A percentile compares a stretch with the other conserved stretches of the same genome.
These are phyloP conservation scores for Volucella inanis DNA, from an alignment of 2,888 invertebrate species.

Conservation along the genomic window DNA sequence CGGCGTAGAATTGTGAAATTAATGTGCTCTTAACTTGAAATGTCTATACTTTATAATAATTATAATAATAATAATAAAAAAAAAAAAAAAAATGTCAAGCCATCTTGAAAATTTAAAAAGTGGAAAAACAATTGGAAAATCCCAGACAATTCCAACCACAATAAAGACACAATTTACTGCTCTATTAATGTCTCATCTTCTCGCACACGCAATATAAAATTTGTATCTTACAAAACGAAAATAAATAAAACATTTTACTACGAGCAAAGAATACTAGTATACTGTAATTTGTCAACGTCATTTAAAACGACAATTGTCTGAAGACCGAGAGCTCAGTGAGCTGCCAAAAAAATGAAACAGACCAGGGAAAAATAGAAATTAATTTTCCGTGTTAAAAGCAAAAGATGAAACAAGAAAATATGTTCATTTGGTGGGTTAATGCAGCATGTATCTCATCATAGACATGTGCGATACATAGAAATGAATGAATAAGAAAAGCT, in stretches of 20 bases:
- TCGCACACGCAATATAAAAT: background rate
- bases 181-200: slow-evolving; percentile 2
- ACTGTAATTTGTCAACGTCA: background rate
- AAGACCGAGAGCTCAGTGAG: background rate
- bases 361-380: slow-evolving; percentile 22
- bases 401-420: background rate
- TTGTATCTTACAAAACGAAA: background rate
- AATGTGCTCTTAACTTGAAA: too few species aligned
- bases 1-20: too few species aligned
- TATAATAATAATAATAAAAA: too few species aligned
- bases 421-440: slow-evolving; percentile 20
- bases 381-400: slow-evolving; percentile 23
- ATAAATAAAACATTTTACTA: background rate
- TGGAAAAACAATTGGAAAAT: background rate
- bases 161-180: background rate
- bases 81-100: too few species aligned
- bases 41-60: too few species aligned
- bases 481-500: too few species aligned
- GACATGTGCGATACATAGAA: too few species aligned
- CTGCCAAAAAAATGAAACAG: slow-evolving; percentile 33
- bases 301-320: slow-evolving; percentile 19
- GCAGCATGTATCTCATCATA: slow-evolving; percentile 28
- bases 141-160: background rate
- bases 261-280: background rate
- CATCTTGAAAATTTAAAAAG: background rate